Base-by-base conservation (phyloP, 2,888 invertebrate genomes). In the Formica aserva region DNA sequence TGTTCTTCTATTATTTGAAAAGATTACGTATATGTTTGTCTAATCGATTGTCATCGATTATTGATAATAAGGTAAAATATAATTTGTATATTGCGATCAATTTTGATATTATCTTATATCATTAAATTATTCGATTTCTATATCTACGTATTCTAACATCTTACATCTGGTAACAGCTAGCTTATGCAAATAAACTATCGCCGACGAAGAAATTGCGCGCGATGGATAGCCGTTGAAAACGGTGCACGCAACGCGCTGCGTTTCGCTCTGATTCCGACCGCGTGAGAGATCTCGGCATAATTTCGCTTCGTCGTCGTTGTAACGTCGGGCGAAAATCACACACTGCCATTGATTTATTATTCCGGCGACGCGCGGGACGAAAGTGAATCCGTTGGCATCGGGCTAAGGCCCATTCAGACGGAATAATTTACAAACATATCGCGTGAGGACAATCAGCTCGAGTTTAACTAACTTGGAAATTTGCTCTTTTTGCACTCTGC, bases 191-290 rank as follows among this genome's bases (percentile, higher is more conserved):
- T 11, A n/a, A 26, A 13, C 22, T 35, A 35, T 77, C 55, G 13
- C 29, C 26, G 41, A 57, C 32, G 41, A 55, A 82, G 75, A 82
- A 77, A 77, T 52, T 32, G 48, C 18, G 62, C 67, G 26, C 38
- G 57, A 29, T 32, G 32, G 1, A 13, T 26, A 60, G 22, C 48
- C 32, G 57, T 38, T 38, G 57, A 41, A 55, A 83, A 85, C 71
- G 81, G n/a, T 57, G 57, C 38, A 82, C 22, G 63, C 84, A 85
- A 84, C 77, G 82, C 35, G 41, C 57, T 78, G 63, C 84, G 89
- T 87, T 69, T 88, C 87, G 92, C 88, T 91, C 92, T 91, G 81
- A 92, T 92, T 92, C 82, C 88, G 62, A 13, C 35, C 71, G 83
- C 77, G 67, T 60, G 91, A 90, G 88, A 88, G 78, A 78, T 72